Evolutionary conservation across 2,888 invertebrate genomes (phyloP).

Genomic region (Chrysomela aeneicollis): DNA sequence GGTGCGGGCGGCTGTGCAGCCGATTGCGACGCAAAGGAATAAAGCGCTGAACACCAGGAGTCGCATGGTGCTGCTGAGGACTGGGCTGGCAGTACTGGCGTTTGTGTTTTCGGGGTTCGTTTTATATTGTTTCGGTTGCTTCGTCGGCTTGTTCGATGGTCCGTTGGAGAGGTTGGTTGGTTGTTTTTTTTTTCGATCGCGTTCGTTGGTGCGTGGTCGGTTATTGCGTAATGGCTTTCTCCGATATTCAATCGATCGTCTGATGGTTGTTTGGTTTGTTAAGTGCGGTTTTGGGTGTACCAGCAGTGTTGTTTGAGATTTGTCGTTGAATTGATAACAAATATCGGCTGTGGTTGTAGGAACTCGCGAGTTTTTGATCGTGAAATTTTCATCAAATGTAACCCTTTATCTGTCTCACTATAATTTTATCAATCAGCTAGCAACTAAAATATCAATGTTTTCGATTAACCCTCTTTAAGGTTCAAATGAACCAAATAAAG

Average conservation of each 20-base stretch:
- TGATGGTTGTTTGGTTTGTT: no score
- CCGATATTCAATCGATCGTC: neutral
- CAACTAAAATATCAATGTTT: no score
- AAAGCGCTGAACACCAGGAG: slow-evolving; percentile 52
- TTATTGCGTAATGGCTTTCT: neutral
- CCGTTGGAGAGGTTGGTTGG: slow-evolving; percentile 8
- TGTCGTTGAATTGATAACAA: no score
- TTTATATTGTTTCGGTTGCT: slow-evolving; percentile 27
- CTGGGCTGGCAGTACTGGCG: slow-evolving; percentile 16
- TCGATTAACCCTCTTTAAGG: no score
- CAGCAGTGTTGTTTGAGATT: no score
- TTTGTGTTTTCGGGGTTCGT: slow-evolving; percentile 11
- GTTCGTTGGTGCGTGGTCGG: slow-evolving; percentile 22
- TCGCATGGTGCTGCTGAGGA: slow-evolving; percentile 51
- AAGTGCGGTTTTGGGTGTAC: no score
- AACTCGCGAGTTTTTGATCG: no score
- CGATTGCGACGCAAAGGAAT: slow-evolving; percentile 51
- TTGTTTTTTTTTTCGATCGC: slow-evolving; percentile 14
- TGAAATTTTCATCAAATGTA: no score
- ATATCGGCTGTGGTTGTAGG: no score
- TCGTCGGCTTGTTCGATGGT: slow-evolving; percentile 16
- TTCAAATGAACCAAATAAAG: no score
- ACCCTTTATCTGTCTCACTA: no score
- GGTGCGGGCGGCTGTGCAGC: slow-evolving; percentile 51
- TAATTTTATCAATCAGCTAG: no score